Base-by-base conservation (phyloP, 2,888 invertebrate species). In the Hecatera dysodea region DNA sequence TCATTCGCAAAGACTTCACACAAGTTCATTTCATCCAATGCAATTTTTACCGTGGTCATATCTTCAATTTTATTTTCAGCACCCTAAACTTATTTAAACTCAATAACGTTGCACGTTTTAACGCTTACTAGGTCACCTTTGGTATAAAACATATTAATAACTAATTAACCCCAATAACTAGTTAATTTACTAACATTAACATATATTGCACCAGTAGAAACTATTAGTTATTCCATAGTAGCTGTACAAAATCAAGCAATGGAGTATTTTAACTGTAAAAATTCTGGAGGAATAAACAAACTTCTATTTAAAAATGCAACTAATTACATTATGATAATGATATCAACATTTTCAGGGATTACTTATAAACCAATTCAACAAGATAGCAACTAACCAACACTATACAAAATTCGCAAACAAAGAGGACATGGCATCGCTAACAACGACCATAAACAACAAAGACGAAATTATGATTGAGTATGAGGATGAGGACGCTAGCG, bases 281-380 rank as follows among this genome's bases (percentile, higher is more conserved):
- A 67, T 62, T 72, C 33, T 39, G 39, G 27, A 63, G 27, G 64
- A 56, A 39, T 52, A 55, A 56, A 67, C 44, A 61, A 67, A 68
- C 39, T 69, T 62, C 24, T 64, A 33, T 71, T 50, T 17, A 27
- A 63, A 36, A 59, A 39, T 29, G 5, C 24, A 55, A 64, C 64
- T 67, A 62, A 71, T 72, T 68, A 72, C 75, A 75, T 78, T 79
- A 84, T 86, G 78, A 86, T 83, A 88, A 81, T 81, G 63, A 81
- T 83, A 81, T 86, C 74, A 69, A 80, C 73, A 63, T 79, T 95
- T 95, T 90, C 95, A 96, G 96, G 95, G 93, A 93, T 90, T 93
- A 89, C 92, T 96, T 90, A 95, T 96, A 92, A 90, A 94, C 85
- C 95, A 95, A 89, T 93, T 95, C 89, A 93, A 95, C 87, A 89